A percentile compares a stretch with the other conserved stretches of the same genome.
Conservation (phyloP, 2,113 vertebrate species). For the Plestiodon gilberti region DNA sequence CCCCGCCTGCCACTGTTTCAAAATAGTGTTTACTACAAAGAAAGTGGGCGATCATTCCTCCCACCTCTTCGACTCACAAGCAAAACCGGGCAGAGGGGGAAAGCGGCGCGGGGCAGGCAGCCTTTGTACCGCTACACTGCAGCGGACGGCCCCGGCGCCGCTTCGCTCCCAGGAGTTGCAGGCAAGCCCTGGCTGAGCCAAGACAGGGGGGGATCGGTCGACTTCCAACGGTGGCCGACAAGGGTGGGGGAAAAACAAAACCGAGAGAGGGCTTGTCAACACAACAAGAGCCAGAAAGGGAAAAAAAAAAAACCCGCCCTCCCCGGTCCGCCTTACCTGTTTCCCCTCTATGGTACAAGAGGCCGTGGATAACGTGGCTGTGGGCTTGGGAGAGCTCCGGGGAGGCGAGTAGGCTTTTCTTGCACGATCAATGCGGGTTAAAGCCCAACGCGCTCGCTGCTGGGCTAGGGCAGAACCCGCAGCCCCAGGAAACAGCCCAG, state of each 20-base stretch:
- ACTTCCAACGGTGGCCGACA: slow-evolving; percentile 62
- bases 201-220: slow-evolving; percentile 60
- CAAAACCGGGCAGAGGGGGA: slow-evolving; percentile 20
- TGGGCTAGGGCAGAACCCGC: slow-evolving; percentile 12
- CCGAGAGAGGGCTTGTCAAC: neutral
- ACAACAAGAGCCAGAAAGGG: slow-evolving; percentile 30
- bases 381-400: slow-evolving; percentile 45
- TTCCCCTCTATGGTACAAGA: slow-evolving; percentile 78
- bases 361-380: slow-evolving; percentile 68
- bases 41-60: slow-evolving; percentile 48
- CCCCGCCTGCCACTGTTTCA: slow-evolving; percentile 73
- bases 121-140: slow-evolving; percentile 74
- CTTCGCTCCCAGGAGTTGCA: slow-evolving; percentile 37
- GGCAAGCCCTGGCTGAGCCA: slow-evolving; percentile 25
- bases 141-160: slow-evolving; percentile 62
- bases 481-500: slow-evolving; percentile 26
- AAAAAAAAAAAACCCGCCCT: neutral
- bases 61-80: slow-evolving; percentile 42
- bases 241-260: neutral
- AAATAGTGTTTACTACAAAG: slow-evolving; percentile 63
- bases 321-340: slow-evolving; percentile 74
- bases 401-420: slow-evolving; percentile 33
- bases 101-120: slow-evolving; percentile 18
- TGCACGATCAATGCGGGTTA: slow-evolving; percentile 43
- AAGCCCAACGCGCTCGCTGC: slow-evolving; percentile 43